Percentiles rank a stretch among this genome's conserved stretches.
phyloP scores from a whole-genome alignment of 2,888 invertebrate species.

The Agelastica alni region DNA sequence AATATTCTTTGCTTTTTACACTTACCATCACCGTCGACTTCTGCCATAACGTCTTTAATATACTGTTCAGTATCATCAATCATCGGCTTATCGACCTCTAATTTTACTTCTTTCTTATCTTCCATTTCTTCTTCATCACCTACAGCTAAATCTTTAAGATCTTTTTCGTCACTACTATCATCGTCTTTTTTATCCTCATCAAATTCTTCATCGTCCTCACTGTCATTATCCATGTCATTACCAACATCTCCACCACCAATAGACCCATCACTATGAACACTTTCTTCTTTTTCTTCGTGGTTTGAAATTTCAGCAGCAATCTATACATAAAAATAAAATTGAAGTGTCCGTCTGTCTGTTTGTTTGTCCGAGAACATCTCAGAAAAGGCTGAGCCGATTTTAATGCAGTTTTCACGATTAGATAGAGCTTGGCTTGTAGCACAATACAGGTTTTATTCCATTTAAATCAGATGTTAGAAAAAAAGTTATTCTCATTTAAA shows the following conservation, averaged over 20 bases:
- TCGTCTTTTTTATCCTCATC: constrained; percentile 14
- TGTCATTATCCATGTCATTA: constrained; percentile 28
- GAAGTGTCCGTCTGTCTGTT: too few relatives aligned
- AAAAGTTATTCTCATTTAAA: too few relatives aligned
- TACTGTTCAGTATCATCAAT: constrained; percentile 19
- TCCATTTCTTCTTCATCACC: constrained; percentile 10
- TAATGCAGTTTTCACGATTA: too few relatives aligned
- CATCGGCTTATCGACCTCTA: constrained; percentile 6
- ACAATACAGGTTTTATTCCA: too few relatives aligned
- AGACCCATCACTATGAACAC: constrained; percentile 26
- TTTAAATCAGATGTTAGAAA: too few relatives aligned
- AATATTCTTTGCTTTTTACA: constrained; percentile 1
- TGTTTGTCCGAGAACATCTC: too few relatives aligned
- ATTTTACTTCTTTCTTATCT: constrained; percentile 26
- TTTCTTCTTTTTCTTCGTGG: constrained; percentile 20
- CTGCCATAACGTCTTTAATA: constrained; percentile 20
- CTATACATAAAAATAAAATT: constrained; percentile 6
- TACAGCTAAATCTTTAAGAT: constrained; percentile 12
- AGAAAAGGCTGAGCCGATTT: too few relatives aligned
- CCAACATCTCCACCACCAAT: constrained; percentile 20
- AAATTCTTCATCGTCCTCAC: constrained; percentile 17
- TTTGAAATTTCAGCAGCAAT: constrained; percentile 15
- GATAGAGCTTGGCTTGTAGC: too few relatives aligned
- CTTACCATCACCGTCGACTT: constrained; percentile 25
- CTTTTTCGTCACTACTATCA: constrained; percentile 13